Evolutionary conservation across 2,113 vertebrate species (phyloP), one percentile per base, ranked within the genome.

Genomic region (Prochilodus magdalenae): DNA sequence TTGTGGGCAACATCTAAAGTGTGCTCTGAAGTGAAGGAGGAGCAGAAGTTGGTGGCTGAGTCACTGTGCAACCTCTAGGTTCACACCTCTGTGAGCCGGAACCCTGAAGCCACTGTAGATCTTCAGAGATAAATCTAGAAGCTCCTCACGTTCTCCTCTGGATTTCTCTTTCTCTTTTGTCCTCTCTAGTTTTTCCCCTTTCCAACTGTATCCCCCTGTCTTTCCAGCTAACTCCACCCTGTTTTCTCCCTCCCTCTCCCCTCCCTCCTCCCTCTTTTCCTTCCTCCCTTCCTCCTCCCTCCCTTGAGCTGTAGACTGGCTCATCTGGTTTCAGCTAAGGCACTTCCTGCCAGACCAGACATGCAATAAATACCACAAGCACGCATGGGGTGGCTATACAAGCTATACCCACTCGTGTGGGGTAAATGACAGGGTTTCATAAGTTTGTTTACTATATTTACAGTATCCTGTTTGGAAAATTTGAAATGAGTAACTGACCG

Each of bases 131-230:
- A 55, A 22, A 22, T 20, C 16, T 7, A 55, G 18, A 22, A 20
- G 53, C 3, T 70, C 26, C 26, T 65, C 10, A 24, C 33, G 4
- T 7, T 70, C 33, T 44, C 62, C 24, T 70, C 26, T 72, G 11
- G 63, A 49, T 69, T 57, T 22, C 47, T 77, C 27, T 53, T 76
- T 77, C 20, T 73, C 70, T 30, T 20, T 26, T 44, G n/a, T 69
- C 36, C 67, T 75, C 70, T 79, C 40, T 75, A 65, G 70, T 60
- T 57, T 27, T 75, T 79, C 29, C n/a, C 27, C 26, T 47, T 27
- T 15, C 24, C 26, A 57, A 51, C 74, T 27, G 67, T 53, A 53
- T 15, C 75, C 26, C 53, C 16, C 29, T 66, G 5, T 29, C 49
- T 47, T 66, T 29, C 40, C 7, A 20, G 29, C 57, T 55, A 47